Evolutionary conservation across 2,797 vertebrate species (phyloP), one percentile per base, ranked within the genome.

Genomic region (Rhodeus uyekii): DNA sequence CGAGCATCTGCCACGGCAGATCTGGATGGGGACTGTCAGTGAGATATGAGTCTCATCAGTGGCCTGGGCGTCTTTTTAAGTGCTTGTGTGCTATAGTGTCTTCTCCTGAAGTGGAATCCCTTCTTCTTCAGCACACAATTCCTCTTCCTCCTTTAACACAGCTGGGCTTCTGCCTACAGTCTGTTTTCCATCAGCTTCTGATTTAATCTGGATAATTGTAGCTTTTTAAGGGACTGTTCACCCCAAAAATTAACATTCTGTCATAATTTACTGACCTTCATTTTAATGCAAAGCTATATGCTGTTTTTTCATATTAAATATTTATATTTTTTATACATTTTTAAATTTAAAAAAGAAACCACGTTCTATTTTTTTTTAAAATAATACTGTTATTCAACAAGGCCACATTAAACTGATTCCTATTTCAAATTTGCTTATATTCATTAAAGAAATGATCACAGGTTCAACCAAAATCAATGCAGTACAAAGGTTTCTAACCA

Each of bases 11-110:
- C 67, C 60, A 64, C 39, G 34, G 34, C 58, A 64, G 69, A 60
- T 65, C 34, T 53, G 69, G 71, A 81, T 53, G 34, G 64, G 18
- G 64, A 79, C 63, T 73, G 44, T 50, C 69, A 81, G 55, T 78
- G 75, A 81, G 22, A 80, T 64, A 77, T 55, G 73, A 77, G 50
- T 71, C 39, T 65, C 71, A 82, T 77, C 63, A 76, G 73, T 77
- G 73, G 72, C 74, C 53, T 58, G 27, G 50, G 64, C 9, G 27
- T 77, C 73, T 77, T 68, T 58, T 68, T 58, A 61, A 77, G 73
- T 63, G 29, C 73, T 69, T 32, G 65, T 14, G 55, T 65, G 71
- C 39, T 50, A 73, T 14, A 53, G 34, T 48, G 12, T 74, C 44
- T 65, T 64, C 36, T 81, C 60, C 63, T 78, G 61, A 78, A 65